Base-by-base conservation (phyloP, 2,797 vertebrate genomes). In the Gallinago nigripennis region DNA sequence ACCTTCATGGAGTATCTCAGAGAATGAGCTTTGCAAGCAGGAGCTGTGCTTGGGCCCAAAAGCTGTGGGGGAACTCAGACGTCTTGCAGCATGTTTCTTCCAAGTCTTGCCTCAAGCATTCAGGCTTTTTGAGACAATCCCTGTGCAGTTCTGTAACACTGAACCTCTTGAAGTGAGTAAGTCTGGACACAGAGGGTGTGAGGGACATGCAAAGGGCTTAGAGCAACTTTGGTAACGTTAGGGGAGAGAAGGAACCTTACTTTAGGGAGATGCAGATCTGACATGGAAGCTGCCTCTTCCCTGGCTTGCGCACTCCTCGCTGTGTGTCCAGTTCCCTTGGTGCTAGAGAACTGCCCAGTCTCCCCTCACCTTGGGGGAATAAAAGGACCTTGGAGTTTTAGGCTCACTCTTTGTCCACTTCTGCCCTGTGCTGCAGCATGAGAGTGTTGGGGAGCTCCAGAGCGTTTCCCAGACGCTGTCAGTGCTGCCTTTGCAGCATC, bases 321-420 rank as follows among this genome's bases (percentile, higher is more conserved):
- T 25, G 11, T 0, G 2, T 61, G 41, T 37, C n/a, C 1, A 0
- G 17, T 28, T 21, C 63, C 28, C 51, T 72, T 12, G 0, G 58
- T 23, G 46, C 80, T 60, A n/a, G 45, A 33, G 39, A 51, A 6
- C 68, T 70, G 54, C 61, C 71, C 1, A 0, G n/a, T 27, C 28
- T 76, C 46, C 5, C 1, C 35, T 92, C 65, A 68, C 39, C 11
- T 6, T 0, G 6, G 65, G 60, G 81, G 37, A 41, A 37, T 50
- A 9, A 45, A 41, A 41, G 41, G 41, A 41, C 13, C 51, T n/a
- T 25, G 37, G 37, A 24, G 64, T 37, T 69, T 6, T 27, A 28
- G 45, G 37, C 12, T 63, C 9, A 27, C 33, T 65, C 45, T 16
- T 50, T 19, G 25, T 13, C 24, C 35, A 9, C 14, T 16, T 45